Evolutionary conservation across 2,113 vertebrate genomes (phyloP).

Genomic region (Sphaerodactylus townsendi): DNA sequence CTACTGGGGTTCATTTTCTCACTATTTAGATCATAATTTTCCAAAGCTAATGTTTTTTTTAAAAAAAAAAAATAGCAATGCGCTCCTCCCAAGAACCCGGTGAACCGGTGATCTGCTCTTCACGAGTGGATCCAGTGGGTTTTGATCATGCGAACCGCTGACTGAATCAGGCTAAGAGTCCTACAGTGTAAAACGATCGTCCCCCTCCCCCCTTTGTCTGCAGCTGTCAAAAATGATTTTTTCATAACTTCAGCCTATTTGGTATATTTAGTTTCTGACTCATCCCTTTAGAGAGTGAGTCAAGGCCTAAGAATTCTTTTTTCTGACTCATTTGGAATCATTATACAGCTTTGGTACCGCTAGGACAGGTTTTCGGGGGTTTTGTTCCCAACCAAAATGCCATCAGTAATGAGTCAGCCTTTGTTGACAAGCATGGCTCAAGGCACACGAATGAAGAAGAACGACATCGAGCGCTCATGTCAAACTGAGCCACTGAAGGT

Average conservation of each 20-base stretch:
- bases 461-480: constrained; percentile 26
- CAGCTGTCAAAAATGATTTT: constrained; percentile 36
- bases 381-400: constrained; percentile 39
- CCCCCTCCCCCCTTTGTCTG: constrained; percentile 49
- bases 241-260: constrained; percentile 56
- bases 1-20: neutral
- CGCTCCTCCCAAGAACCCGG: constrained; percentile 26
- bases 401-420: constrained; percentile 54
- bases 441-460: constrained; percentile 29
- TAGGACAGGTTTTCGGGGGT: constrained; percentile 59
- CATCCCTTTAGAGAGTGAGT: constrained; percentile 70
- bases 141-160: constrained; percentile 59
- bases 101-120: neutral
- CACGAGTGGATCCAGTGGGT: constrained; percentile 18
- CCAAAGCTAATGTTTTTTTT: neutral
- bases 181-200: constrained; percentile 47
- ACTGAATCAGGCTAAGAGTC: constrained; percentile 59
- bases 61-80: neutral
- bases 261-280: constrained; percentile 77
- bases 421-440: constrained; percentile 62
- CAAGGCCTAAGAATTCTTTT: constrained; percentile 63
- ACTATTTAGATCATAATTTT: neutral
- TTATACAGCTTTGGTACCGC: constrained; percentile 65
- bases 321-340: constrained; percentile 72
- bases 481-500: neutral